Evolutionary conservation across 2,113 vertebrate genomes (phyloP).

Genomic region (Aptenodytes patagonicus): DNA sequence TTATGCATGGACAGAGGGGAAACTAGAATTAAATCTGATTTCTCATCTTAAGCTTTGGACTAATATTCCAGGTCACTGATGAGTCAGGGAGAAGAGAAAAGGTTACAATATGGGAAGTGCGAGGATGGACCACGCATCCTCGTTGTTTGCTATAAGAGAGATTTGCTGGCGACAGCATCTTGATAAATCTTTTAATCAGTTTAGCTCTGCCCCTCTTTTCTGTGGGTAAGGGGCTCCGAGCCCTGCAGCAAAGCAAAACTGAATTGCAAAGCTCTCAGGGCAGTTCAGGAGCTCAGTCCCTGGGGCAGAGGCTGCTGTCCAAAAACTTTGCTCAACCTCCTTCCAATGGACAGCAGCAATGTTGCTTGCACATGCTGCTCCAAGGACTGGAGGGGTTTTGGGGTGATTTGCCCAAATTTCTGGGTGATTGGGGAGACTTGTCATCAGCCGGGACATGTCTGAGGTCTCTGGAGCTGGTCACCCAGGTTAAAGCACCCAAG

Average conservation of each 20-base stretch:
- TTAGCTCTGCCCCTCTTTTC: background rate
- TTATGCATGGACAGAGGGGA: background rate
- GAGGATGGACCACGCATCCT: background rate
- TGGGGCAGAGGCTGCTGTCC: background rate
- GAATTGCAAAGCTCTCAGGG: background rate
- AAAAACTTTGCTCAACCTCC: background rate
- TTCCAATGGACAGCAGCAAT: too few relatives aligned
- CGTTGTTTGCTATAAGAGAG: too few relatives aligned
- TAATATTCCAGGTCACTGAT: background rate
- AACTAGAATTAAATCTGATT: background rate
- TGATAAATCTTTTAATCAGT: background rate
- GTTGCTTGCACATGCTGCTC: fast-evolving
- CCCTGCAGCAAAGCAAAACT: background rate
- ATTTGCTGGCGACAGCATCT: background rate
- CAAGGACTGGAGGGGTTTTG: background rate
- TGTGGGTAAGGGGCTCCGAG: fast-evolving
- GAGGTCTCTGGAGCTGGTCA: background rate
- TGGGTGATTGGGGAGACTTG: background rate
- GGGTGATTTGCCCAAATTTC: too few relatives aligned
- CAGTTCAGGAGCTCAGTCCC: background rate
- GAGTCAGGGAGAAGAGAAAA: background rate
- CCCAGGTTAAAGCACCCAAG: background rate
- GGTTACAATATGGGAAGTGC: background rate
- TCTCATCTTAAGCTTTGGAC: background rate
- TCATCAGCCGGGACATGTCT: fast-evolving